Evolutionary conservation across 2,888 invertebrate species (phyloP), one percentile per base, ranked within the genome.

Genomic region (Epinotia brunnichana): DNA sequence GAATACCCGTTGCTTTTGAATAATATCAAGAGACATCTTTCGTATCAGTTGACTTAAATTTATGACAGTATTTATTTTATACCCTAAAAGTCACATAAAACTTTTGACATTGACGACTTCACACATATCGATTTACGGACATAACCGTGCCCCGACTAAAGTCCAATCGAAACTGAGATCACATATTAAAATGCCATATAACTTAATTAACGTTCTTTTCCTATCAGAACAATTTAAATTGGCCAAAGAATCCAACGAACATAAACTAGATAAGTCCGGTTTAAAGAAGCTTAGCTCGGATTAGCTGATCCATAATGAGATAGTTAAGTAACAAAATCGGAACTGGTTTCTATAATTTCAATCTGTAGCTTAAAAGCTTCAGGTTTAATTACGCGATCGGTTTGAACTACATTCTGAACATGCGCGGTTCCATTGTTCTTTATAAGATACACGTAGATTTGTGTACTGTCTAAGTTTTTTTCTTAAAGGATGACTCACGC

Each of bases 331-430:
- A 84, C 82, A 74, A 83, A 86, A 82, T 81, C 80, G 81, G 79
- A 79, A 87, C 88, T 83, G 85, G 87, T 87, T 86, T 81, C 80
- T 80, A 83, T 85, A 84, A 85, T 83, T 84, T 82, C 83, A 79
- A 85, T 83, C 77, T 75, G 81, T 74, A 75, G 82, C 81, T 84
- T 87, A 85, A 88, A 84, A 83, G 87, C 86, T 82, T 80, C 79
- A 76, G 81, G 81, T 80, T 87, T 87, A 87, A 89, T 88, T 87
- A 86, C 81, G 78, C 77, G 80, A 86, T 85, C 83, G 81, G 80
- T 82, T 83, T 82, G 77, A 80, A 79, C 79, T 80, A 78, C 82
- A 80, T 82, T 81, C 79, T 80, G 80, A 70, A 74, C 51, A 21
- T 3, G 68, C 54, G 74, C 74, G 79, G 82, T 80, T 85, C 78